These are phyloP conservation scores for Karalla daura DNA, from an alignment of 2,797 vertebrate genomes.

Conservation along the genomic window DNA sequence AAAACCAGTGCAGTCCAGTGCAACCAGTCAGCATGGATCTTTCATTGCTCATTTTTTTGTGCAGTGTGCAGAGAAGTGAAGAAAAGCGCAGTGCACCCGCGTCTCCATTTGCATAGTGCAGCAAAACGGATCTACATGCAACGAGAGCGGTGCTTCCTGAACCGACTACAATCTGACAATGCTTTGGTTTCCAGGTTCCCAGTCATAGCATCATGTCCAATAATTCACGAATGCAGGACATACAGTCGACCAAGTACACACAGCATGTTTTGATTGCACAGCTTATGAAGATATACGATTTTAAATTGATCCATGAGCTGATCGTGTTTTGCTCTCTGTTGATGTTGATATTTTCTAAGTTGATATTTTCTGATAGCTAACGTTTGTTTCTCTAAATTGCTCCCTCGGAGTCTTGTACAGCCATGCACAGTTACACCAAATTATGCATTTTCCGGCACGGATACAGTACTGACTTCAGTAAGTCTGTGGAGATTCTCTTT, in stretches of 20 bases:
- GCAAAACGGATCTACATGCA: neutral
- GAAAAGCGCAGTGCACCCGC: no score
- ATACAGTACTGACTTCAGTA: neutral
- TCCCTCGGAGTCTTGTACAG: neutral
- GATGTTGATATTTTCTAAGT: no score
- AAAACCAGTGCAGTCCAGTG: no score
- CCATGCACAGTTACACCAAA: neutral
- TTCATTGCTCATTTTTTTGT: neutral
- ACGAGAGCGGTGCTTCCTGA: neutral
- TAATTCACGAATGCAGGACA: no score
- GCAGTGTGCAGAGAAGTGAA: no score
- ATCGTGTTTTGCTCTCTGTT: no score
- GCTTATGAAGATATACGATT: no score
- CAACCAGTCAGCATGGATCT: neutral
- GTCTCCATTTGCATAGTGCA: neutral
- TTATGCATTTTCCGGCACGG: neutral
- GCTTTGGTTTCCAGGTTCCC: neutral
- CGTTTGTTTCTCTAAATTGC: neutral
- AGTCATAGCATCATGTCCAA: no score
- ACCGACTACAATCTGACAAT: neutral
- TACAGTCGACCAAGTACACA: no score
- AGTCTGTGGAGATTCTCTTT: neutral
- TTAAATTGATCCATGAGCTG: no score
- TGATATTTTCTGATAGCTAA: no score
- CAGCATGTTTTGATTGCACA: no score